These are phyloP conservation scores for Vimba vimba DNA, from an alignment of 2,113 vertebrate species.

Conservation along the genomic window DNA sequence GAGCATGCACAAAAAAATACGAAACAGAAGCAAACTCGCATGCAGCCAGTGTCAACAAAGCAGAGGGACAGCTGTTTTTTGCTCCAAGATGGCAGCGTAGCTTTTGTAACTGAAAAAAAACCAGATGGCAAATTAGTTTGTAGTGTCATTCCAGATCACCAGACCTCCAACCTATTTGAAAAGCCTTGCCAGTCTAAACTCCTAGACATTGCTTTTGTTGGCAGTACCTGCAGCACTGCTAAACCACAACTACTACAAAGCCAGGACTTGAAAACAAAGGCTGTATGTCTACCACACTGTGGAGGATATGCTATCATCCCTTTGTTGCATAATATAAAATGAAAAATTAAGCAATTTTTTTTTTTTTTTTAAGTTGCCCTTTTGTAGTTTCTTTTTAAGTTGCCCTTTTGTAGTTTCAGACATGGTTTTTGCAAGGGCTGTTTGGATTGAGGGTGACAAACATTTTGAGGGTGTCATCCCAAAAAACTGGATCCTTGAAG, in stretches of 20 bases:
- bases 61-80: slow-evolving; percentile 10
- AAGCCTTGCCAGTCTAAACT: slow-evolving; percentile 21
- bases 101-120: slow-evolving; percentile 13
- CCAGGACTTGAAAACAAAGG: slow-evolving; percentile 13
- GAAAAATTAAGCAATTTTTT: not conserved
- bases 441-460: slow-evolving; percentile 20
- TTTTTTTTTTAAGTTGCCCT: too few relatives aligned
- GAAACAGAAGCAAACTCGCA: not conserved
- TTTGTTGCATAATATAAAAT: not conserved
- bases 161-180: slow-evolving; percentile 11
- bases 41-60: not conserved
- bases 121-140: slow-evolving; percentile 16
- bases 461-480: not conserved
- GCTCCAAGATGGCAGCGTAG: not conserved
- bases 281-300: slow-evolving; percentile 11
- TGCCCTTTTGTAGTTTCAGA: slow-evolving; percentile 4
- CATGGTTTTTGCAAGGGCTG: slow-evolving; percentile 25
- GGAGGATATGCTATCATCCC: slow-evolving; percentile 19
- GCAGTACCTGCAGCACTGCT: not conserved
- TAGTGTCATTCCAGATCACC: not conserved
- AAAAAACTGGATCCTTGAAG: not conserved
- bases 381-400: too few relatives aligned
- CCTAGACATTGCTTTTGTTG: slow-evolving; percentile 11
- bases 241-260: not conserved
- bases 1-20: not conserved